A percentile compares a stretch with the other conserved stretches of the same genome.
Evolutionary conservation across 2,113 vertebrate species (phyloP).

Genomic region (Thalassoma bifasciatum): DNA sequence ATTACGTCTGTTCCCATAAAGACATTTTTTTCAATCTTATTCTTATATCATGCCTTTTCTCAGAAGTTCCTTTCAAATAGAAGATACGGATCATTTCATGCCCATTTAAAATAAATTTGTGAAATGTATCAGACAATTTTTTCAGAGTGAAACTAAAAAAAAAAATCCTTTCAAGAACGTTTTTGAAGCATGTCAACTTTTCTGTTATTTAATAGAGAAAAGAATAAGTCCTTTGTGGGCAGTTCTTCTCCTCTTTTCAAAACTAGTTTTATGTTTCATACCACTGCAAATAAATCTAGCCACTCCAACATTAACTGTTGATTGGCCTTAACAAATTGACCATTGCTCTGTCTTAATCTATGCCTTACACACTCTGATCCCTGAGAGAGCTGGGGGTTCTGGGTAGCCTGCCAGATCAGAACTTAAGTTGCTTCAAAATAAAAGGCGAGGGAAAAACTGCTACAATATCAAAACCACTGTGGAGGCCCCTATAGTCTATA

Average conservation of each 20-base stretch:
- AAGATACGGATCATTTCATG: background rate
- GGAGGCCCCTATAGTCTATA: slow-evolving; percentile 49
- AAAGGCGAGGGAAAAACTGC: slow-evolving; percentile 23
- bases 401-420: slow-evolving; percentile 29
- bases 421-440: slow-evolving; percentile 33
- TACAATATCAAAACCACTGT: slow-evolving; percentile 40
- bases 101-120: background rate
- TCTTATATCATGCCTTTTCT: no score
- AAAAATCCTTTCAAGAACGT: background rate
- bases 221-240: background rate
- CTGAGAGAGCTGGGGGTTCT: slow-evolving; percentile 1
- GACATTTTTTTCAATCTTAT: no score
- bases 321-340: slow-evolving; percentile 28
- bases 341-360: slow-evolving; percentile 32
- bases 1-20: no score
- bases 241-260: slow-evolving; percentile 4
- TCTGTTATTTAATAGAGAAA: background rate
- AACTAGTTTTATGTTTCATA: slow-evolving; percentile 2
- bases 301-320: background rate
- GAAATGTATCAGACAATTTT: no score
- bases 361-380: slow-evolving; percentile 36
- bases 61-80: no score
- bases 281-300: slow-evolving; percentile 8
- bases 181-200: background rate
- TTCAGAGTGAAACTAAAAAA: background rate